phyloP scores from a whole-genome alignment of 2,888 invertebrate genomes.

The Zygaena filipendulae region DNA sequence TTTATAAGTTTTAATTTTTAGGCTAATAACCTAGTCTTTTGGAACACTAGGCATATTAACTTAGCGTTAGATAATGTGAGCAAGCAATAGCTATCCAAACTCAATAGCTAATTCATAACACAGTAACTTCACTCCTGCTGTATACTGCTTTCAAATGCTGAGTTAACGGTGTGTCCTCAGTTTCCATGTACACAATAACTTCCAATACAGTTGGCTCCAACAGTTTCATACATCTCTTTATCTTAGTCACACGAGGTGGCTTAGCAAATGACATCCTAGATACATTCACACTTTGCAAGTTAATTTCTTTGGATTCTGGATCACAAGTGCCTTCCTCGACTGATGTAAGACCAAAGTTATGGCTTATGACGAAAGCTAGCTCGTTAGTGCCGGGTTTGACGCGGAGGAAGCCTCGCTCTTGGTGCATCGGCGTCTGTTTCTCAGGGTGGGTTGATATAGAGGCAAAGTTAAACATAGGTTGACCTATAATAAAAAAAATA shows the following conservation, averaged over 20 bases:
- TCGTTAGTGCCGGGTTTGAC: constrained; percentile 64
- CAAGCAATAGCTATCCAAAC: too few species aligned
- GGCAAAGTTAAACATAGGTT: constrained; percentile 69
- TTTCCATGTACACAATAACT: constrained; percentile 63
- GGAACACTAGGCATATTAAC: too few species aligned
- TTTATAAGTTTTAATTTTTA: too few species aligned
- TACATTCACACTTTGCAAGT: constrained; percentile 54
- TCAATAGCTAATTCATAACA: too few species aligned
- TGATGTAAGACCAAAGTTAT: constrained; percentile 71
- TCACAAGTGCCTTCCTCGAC: constrained; percentile 67
- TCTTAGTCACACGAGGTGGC: constrained; percentile 55
- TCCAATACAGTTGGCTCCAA: constrained; percentile 39
- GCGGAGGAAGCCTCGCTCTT: constrained; percentile 71
- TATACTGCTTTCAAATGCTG: constrained; percentile 67
- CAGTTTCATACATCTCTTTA: constrained; percentile 43
- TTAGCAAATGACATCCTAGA: constrained; percentile 62
- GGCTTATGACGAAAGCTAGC: constrained; percentile 65
- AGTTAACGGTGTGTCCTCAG: constrained; percentile 57
- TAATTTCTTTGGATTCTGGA: constrained; percentile 45
- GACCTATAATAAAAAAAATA: constrained; percentile 43
- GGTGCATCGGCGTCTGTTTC: constrained; percentile 68
- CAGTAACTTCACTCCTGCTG: too few species aligned
- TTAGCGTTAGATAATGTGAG: too few species aligned
- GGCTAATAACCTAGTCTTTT: too few species aligned
- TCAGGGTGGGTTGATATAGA: constrained; percentile 63